Evolutionary conservation across 2,888 invertebrate species (phyloP), one percentile per base, ranked within the genome.

Genomic region (Tuberolachnus salignus): DNA sequence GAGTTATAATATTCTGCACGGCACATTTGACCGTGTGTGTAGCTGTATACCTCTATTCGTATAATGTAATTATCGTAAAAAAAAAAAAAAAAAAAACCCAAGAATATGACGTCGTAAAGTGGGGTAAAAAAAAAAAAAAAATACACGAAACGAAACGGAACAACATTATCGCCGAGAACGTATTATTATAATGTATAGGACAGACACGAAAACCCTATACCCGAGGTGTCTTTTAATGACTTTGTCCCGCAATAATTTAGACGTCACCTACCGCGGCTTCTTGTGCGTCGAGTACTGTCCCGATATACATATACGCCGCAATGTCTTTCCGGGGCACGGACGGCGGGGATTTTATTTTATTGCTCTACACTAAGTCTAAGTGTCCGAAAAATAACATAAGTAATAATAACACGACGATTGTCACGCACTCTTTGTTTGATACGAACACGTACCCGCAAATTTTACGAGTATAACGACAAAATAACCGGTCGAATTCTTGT

Each of bases 371-470:
- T 53, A 19, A 42, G 69, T n/a, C 67, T 34, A 73, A 73, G 66
- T 57, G 66, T 16, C 61, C 69, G 69, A 59, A 67, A 75, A 66
- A 59, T 57, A 64, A 53, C n/a, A 53, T 9, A 19, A 6, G 19
- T 19, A 9, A n/a, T 3, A 34, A 34, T 34, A 53, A 44, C 9
- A 34, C 34, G 55, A 78, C 59, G 59, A 59, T 69, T 59, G 78
- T 78, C 67, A 78, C 67, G 66, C 59, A 59, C 59, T 34, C 34
- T 34, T 34, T 34, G 34, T 78, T 51, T 51, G 78, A 69, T 78
- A 78, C 78, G 78, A 69, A 78, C 78, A 78, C 78, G 78, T 69
- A 69, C 59, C 69, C 67, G 59, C 69, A 78, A 69, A 61, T 78
- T 78, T 78, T 78, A 78, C 59, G 78, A 69, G 69, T 59, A 67